Evolutionary conservation across 2,113 vertebrate genomes (phyloP).

Genomic region (Zeus faber): DNA sequence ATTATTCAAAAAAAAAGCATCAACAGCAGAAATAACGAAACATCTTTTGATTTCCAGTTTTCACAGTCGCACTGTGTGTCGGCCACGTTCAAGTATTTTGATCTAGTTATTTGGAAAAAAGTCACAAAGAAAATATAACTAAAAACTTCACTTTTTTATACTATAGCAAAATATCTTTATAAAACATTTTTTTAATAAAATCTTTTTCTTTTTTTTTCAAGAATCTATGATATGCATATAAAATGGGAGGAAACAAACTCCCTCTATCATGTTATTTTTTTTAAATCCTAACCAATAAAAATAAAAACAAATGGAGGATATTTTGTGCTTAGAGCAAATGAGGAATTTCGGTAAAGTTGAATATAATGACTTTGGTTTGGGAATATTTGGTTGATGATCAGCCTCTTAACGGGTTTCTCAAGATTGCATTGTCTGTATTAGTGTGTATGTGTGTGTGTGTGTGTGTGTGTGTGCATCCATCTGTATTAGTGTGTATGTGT

Average conservation of each 20-base stretch:
- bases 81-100: conserved; percentile 65
- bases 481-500: too few relatives aligned
- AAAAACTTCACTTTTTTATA: conserved; percentile 6
- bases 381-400: background rate
- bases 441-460: too few relatives aligned
- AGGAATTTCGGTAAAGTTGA: background rate
- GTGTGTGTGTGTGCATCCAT: too few relatives aligned
- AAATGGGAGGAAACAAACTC: conserved; percentile 2
- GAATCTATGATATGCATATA: background rate
- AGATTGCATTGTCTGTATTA: too few relatives aligned
- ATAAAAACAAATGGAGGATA: too few relatives aligned
- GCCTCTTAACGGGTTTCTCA: too few relatives aligned
- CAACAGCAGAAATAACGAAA: conserved; percentile 22
- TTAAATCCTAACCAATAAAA: conserved; percentile 15
- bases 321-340: too few relatives aligned
- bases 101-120: conserved; percentile 19
- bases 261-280: too few relatives aligned
- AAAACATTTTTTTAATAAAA: conserved; percentile 17
- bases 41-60: background rate
- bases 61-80: conserved; percentile 35
- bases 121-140: conserved; percentile 6
- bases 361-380: background rate
- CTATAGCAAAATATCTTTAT: conserved; percentile 16
- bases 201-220: conserved; percentile 9
- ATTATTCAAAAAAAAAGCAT: too few relatives aligned